These are phyloP conservation scores for Chloromyia formosa DNA, from an alignment of 2,888 invertebrate species.

Conservation along the genomic window DNA sequence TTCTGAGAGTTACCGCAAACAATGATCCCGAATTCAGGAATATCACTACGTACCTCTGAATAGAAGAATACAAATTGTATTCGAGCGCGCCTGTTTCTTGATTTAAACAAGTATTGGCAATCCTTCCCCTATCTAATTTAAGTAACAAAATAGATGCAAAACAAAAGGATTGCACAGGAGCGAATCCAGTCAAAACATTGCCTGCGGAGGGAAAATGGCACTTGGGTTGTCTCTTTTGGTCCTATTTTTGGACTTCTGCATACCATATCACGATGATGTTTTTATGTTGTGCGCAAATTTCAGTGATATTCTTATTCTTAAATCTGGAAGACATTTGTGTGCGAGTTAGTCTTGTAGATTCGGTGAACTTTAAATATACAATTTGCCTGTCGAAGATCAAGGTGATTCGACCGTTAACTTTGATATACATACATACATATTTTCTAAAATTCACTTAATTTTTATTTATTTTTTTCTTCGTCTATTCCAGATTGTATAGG, in stretches of 20 bases:
- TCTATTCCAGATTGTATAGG: not conserved
- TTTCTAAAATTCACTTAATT: too few species aligned
- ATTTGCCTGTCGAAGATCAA: not conserved
- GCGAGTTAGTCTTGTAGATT: slow-evolving; percentile 19
- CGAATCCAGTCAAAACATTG: slow-evolving; percentile 47
- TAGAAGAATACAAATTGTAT: slow-evolving; percentile 28
- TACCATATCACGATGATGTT: slow-evolving; percentile 40
- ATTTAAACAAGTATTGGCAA: not conserved
- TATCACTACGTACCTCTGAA: slow-evolving; percentile 6
- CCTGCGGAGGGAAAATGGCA: slow-evolving; percentile 35
- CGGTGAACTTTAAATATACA: not conserved
- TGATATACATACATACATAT: too few species aligned
- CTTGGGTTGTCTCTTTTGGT: slow-evolving; percentile 36
- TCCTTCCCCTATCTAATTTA: slow-evolving; percentile 44
- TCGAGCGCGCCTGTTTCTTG: not conserved
- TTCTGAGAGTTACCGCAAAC: not conserved
- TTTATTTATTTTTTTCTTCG: too few species aligned
- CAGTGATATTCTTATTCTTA: slow-evolving; percentile 41
- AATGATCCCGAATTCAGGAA: slow-evolving; percentile 22
- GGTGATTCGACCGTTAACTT: not conserved
- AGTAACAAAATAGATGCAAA: slow-evolving; percentile 46
- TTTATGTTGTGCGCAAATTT: slow-evolving; percentile 34
- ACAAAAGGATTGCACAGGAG: slow-evolving; percentile 36
- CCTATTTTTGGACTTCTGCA: slow-evolving; percentile 46
- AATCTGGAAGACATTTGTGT: slow-evolving; percentile 42